phyloP scores from a whole-genome alignment of 2,888 invertebrate species.

The Eupithecia abbreviata region DNA sequence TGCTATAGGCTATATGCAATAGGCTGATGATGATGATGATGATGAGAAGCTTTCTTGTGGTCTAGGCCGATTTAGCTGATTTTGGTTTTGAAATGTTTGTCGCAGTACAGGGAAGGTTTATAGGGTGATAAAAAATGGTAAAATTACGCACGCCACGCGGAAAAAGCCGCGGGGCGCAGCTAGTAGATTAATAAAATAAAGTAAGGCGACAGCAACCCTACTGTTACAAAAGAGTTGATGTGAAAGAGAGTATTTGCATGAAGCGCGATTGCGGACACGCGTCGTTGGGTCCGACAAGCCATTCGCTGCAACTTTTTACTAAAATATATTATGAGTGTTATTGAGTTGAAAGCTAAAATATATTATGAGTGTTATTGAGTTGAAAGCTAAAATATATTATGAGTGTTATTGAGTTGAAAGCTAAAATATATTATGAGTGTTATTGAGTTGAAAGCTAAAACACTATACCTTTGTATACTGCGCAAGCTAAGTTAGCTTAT shows the following conservation, averaged over 20 bases:
- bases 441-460: not conserved
- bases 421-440: not conserved
- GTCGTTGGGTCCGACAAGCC: conserved; percentile 27
- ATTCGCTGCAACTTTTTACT: conserved; percentile 1
- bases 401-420: too few relatives aligned
- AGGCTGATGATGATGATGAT: too few relatives aligned
- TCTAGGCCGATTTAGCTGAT: too few relatives aligned
- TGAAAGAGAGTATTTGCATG: conserved; percentile 34
- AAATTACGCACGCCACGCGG: too few relatives aligned
- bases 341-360: too few relatives aligned
- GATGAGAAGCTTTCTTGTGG: too few relatives aligned
- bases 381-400: not conserved
- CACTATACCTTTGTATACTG: not conserved
- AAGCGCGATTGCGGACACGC: conserved; percentile 33
- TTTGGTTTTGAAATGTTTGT: too few relatives aligned
- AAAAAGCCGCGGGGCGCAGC: too few relatives aligned
- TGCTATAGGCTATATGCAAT: too few relatives aligned
- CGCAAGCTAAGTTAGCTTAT: not conserved
- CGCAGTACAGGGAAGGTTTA: too few relatives aligned
- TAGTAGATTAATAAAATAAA: not conserved
- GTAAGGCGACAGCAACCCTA: conserved; percentile 25
- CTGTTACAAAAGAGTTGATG: conserved; percentile 29
- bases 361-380: too few relatives aligned
- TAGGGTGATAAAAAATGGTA: too few relatives aligned
- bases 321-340: not conserved